A percentile compares a stretch with the other conserved stretches of the same genome.
Conservation (phyloP, 2,888 invertebrate genomes). For the Idaea aversata region DNA sequence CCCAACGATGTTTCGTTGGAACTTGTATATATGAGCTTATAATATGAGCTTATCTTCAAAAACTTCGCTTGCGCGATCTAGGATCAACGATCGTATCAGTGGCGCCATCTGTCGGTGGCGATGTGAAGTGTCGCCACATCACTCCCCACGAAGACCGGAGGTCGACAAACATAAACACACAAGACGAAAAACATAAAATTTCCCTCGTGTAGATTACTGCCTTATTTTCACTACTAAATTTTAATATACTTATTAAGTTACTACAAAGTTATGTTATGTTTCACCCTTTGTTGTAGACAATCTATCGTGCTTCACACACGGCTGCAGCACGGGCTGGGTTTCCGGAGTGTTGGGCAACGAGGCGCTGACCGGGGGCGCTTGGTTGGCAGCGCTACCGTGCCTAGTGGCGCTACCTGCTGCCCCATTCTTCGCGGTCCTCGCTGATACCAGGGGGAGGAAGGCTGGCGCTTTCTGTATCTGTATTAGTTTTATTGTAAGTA, state of each 20-base stretch:
- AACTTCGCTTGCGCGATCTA: too few relatives aligned
- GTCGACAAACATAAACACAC: too few relatives aligned
- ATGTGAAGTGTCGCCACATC: too few relatives aligned
- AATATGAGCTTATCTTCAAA: too few relatives aligned
- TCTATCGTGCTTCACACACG: slow-evolving; percentile 72
- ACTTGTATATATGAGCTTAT: too few relatives aligned
- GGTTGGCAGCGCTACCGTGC: slow-evolving; percentile 71
- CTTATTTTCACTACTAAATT: too few relatives aligned
- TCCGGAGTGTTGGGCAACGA: slow-evolving; percentile 69
- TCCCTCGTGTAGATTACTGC: too few relatives aligned
- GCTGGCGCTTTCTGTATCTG: slow-evolving; percentile 65
- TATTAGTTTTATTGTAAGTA: slow-evolving; percentile 49
- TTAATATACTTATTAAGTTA: neutral
- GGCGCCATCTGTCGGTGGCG: too few relatives aligned
- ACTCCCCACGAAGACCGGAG: too few relatives aligned
- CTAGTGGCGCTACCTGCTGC: slow-evolving; percentile 69
- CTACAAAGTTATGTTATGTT: neutral
- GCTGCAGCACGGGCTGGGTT: slow-evolving; percentile 75
- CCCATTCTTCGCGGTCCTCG: slow-evolving; percentile 69
- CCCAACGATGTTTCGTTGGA: too few relatives aligned
- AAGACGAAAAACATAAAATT: too few relatives aligned
- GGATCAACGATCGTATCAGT: too few relatives aligned
- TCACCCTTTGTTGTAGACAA: slow-evolving; percentile 50
- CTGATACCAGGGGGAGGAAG: slow-evolving; percentile 65
- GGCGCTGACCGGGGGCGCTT: slow-evolving; percentile 69